Evolutionary conservation across 2,113 vertebrate species (phyloP), one percentile per base, ranked within the genome.

Genomic region (Megaceryle maxima): DNA sequence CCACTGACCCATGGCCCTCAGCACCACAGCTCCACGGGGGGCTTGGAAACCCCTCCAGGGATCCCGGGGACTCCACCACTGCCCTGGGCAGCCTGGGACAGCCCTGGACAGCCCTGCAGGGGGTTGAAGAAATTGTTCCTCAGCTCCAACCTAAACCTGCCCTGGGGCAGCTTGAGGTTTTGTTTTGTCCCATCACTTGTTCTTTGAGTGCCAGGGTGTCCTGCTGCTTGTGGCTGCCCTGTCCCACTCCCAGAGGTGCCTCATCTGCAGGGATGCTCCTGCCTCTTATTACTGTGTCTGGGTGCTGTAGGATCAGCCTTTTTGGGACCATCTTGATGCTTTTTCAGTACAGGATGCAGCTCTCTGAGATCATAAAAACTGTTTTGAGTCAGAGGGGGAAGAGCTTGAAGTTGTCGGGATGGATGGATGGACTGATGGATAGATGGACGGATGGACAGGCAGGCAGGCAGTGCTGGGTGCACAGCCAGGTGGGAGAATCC

Each of bases 401-500:
- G 37, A 51, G 56, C 31, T 44, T 26, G 46, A 33, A 33, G 46
- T 17, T 22, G n/a, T n/a, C 2, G 1, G 59, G 59, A 37, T 11
- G 28, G n/a, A 24, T 8, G 26, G 41, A 44, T 4, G 11, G 63
- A n/a, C 3, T 10, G 48, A 13, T 3, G 20, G 57, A 12, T 5
- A 10, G 44, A 35, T 4, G 24, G 66, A 29, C 0, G 8, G 33
- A 29, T 1, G 21, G 50, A 19, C 0, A 10, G 46, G n/a, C 1
- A 2, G 31, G 3, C 3, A 59, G 66, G 3, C 43, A 64, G 17
- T 8, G 1, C 6, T 50, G 66, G 17, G 25, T 68, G 20, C 26
- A 20, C 0, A 0, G 28, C 46, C 63, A 56, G 41, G 35, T 43
- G 19, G 16, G 48, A 21, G 66, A 72, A 11, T 43, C 24, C 4